phyloP scores from a whole-genome alignment of 2,113 vertebrate genomes.

The Dendrocopos noguchii region DNA sequence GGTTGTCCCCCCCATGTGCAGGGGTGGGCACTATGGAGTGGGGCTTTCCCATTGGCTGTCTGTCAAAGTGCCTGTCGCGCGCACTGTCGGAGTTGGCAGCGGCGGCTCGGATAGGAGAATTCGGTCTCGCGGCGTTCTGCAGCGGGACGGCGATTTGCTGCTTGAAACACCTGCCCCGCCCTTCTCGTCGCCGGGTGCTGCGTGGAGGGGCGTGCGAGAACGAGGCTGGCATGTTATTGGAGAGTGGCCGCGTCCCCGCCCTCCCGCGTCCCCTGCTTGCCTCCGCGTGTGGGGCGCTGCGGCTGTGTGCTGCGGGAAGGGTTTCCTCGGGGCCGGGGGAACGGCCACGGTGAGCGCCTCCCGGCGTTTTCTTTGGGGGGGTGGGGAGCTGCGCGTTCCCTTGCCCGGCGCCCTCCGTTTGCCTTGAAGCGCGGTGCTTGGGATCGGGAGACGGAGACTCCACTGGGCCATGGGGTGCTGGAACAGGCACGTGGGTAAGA shows the following conservation, averaged over 20 bases:
- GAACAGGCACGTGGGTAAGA: accelerated
- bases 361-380: too few species aligned
- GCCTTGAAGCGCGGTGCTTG: not conserved
- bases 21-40: not conserved
- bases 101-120: accelerated
- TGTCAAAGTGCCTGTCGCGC: accelerated
- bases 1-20: not conserved
- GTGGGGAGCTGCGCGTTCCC: too few species aligned
- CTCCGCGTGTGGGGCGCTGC: accelerated
- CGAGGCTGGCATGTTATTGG: not conserved
- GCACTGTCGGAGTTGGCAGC: not conserved
- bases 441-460: too few species aligned
- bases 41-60: accelerated
- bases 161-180: accelerated
- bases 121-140: not conserved
- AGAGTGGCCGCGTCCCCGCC: accelerated
- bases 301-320: not conserved
- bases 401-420: too few species aligned
- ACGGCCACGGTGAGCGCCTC: accelerated
- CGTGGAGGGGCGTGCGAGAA: accelerated
- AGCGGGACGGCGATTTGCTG: not conserved
- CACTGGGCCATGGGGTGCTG: accelerated
- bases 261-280: not conserved
- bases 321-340: accelerated
- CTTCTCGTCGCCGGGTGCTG: accelerated